phyloP scores from a whole-genome alignment of 2,888 invertebrate species.

The Arge pagana region DNA sequence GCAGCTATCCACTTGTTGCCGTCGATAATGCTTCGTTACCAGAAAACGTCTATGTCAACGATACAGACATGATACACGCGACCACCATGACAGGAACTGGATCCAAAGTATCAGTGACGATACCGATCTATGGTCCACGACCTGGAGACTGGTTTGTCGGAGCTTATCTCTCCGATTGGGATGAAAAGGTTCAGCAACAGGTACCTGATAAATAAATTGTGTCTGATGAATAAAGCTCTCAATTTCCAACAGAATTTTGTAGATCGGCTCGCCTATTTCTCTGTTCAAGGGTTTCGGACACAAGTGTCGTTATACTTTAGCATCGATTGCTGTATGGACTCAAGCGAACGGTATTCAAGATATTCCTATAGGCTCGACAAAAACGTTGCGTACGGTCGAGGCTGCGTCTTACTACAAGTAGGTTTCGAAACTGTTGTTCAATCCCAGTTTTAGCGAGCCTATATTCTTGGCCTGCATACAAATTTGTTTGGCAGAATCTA shows the following conservation, averaged over 20 bases:
- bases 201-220: slow-evolving; percentile 37
- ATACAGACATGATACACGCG: slow-evolving; percentile 47
- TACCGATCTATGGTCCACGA: slow-evolving; percentile 58
- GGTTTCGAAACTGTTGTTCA: slow-evolving; percentile 20
- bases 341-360: slow-evolving; percentile 54
- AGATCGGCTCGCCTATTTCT: background rate
- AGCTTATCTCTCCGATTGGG: slow-evolving; percentile 59
- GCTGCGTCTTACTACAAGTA: slow-evolving; percentile 60
- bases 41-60: slow-evolving; percentile 47
- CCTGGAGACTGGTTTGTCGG: slow-evolving; percentile 61
- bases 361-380: slow-evolving; percentile 53
- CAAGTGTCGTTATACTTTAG: slow-evolving; percentile 60
- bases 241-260: background rate
- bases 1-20: slow-evolving; percentile 63
- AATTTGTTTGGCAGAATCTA: slow-evolving; percentile 51
- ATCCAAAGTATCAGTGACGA: slow-evolving; percentile 55
- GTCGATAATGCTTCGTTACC: slow-evolving; percentile 61
- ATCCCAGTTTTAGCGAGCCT: background rate
- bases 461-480: background rate
- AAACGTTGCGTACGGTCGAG: slow-evolving; percentile 50
- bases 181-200: slow-evolving; percentile 59
- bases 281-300: slow-evolving; percentile 57
- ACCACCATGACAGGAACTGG: slow-evolving; percentile 51
- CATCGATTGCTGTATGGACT: slow-evolving; percentile 60
- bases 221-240: background rate